Conservation (phyloP, 2,113 vertebrate genomes). For the Varanus komodoensis region DNA sequence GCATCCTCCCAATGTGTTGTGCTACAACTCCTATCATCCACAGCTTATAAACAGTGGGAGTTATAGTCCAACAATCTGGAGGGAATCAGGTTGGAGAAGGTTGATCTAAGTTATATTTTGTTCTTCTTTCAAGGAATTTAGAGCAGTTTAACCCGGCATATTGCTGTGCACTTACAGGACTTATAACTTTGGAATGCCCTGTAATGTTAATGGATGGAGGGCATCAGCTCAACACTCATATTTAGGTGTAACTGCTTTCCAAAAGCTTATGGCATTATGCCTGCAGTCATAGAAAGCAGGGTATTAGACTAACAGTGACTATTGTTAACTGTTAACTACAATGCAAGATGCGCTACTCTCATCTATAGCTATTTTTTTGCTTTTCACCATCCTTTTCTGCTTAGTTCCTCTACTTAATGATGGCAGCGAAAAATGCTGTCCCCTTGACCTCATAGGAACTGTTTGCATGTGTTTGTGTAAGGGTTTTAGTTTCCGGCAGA, state of each 20-base stretch:
- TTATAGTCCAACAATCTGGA: too few relatives aligned
- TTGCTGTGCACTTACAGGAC: background rate
- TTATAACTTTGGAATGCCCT: background rate
- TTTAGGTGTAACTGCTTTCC: background rate
- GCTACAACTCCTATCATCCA: too few relatives aligned
- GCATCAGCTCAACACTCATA: background rate
- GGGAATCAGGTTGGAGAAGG: too few relatives aligned
- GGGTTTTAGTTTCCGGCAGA: background rate
- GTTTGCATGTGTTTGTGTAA: slow-evolving; percentile 4
- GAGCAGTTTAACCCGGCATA: too few relatives aligned
- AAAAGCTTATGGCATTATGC: too few relatives aligned
- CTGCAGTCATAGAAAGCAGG: background rate
- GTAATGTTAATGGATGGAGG: background rate
- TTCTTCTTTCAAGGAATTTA: background rate
- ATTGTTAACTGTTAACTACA: background rate
- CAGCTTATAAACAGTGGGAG: too few relatives aligned
- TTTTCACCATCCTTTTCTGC: background rate
- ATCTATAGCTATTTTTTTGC: background rate
- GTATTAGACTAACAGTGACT: background rate
- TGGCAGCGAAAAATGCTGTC: too few relatives aligned
- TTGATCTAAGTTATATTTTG: background rate
- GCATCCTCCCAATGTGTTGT: too few relatives aligned
- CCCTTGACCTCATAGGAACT: background rate
- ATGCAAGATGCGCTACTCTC: background rate
- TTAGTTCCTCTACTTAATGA: background rate